phyloP scores from a whole-genome alignment of 2,113 vertebrate species.

The Mormyrus lacerda region DNA sequence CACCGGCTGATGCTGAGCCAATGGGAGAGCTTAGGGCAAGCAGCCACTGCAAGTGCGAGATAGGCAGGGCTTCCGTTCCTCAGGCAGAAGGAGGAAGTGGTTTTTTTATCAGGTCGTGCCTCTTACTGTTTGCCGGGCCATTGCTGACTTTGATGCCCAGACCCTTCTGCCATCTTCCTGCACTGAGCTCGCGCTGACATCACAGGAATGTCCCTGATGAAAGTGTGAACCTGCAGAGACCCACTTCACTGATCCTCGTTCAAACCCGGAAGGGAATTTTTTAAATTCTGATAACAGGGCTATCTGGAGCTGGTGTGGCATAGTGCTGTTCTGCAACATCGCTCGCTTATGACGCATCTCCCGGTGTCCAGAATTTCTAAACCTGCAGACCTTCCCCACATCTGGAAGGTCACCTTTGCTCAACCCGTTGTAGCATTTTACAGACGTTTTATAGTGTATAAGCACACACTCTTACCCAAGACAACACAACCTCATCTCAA shows the following conservation, averaged over 20 bases:
- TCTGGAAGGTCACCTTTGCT: not conserved
- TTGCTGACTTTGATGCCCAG: not conserved
- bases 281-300: not conserved
- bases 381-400: not conserved
- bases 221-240: not conserved
- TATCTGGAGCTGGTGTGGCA: not conserved
- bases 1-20: not conserved
- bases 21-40: not conserved
- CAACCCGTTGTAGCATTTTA: not conserved
- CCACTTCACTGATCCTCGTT: not conserved
- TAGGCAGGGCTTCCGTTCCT: not conserved
- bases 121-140: not conserved
- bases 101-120: not conserved
- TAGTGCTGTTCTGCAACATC: not conserved
- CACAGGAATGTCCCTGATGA: not conserved
- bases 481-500: not conserved
- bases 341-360: not conserved
- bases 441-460: not conserved
- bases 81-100: not conserved
- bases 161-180: not conserved
- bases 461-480: not conserved
- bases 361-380: not conserved
- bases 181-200: not conserved
- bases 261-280: not conserved
- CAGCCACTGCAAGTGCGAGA: not conserved